Evolutionary conservation across 2,797 vertebrate species (phyloP).

Genomic region (Molossus molossus): DNA sequence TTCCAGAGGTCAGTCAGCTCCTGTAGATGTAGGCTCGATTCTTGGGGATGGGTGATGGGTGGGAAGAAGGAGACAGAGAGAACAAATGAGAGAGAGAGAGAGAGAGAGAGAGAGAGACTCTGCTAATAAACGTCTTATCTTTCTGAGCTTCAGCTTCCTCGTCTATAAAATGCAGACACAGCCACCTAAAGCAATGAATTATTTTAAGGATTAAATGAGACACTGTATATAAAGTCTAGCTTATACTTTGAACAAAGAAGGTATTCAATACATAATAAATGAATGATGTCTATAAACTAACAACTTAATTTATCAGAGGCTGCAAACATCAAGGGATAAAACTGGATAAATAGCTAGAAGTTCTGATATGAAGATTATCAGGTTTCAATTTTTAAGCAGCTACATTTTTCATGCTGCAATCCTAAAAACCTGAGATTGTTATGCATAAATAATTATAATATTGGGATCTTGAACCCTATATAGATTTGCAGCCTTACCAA

Average conservation of each 20-base stretch:
- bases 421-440: constrained; percentile 9
- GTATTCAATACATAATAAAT: constrained; percentile 26
- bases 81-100: neutral
- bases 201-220: constrained; percentile 41
- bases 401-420: neutral
- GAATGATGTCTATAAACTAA: neutral
- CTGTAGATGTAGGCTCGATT: neutral
- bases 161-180: neutral
- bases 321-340: neutral
- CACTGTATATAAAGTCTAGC: neutral
- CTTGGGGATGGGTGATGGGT: neutral
- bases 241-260: constrained; percentile 38
- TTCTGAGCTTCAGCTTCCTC: constrained; percentile 9
- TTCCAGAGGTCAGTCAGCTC: neutral
- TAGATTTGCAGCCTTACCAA: constrained; percentile 12
- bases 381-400: neutral
- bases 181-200: neutral
- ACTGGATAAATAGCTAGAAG: neutral
- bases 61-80: neutral
- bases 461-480: neutral
- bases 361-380: neutral
- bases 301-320: neutral
- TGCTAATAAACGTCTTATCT: neutral
- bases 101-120: neutral
- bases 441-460: neutral